Evolutionary conservation across 64 coral and sea anemone species (phyloP).

Genomic region (Catalaphyllia jardinei): DNA sequence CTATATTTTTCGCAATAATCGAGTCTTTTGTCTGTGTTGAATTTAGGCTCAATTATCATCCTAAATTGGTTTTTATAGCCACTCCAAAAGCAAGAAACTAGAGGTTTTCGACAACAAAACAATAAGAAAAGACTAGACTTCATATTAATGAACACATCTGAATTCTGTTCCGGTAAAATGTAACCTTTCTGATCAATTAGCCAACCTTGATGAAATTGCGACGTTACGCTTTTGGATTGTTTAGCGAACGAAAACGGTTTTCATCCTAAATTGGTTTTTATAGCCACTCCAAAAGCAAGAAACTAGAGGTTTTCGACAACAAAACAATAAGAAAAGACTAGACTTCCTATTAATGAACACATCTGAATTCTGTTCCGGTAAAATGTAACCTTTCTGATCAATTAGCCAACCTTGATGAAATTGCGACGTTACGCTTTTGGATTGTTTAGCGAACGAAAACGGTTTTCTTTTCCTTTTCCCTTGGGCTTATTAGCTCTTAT

Average conservation of each 20-base stretch:
- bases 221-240: background rate
- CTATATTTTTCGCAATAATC: background rate
- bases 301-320: background rate
- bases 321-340: background rate
- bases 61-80: background rate
- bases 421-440: too few species aligned
- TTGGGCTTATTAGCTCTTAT: background rate
- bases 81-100: background rate
- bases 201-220: background rate
- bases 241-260: background rate
- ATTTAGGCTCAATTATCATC: background rate
- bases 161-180: background rate
- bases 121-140: background rate
- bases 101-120: background rate
- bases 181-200: background rate
- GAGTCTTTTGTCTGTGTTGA: conserved; percentile 6
- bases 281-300: background rate
- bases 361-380: background rate
- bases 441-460: background rate
- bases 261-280: background rate
- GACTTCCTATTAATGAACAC: background rate
- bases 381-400: background rate
- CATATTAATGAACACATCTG: background rate
- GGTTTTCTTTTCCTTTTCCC: conserved; percentile 7
- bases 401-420: background rate